Evolutionary conservation across 2,888 invertebrate species (phyloP), one percentile per base, ranked within the genome.

Genomic region (Trisateles emortualis): DNA sequence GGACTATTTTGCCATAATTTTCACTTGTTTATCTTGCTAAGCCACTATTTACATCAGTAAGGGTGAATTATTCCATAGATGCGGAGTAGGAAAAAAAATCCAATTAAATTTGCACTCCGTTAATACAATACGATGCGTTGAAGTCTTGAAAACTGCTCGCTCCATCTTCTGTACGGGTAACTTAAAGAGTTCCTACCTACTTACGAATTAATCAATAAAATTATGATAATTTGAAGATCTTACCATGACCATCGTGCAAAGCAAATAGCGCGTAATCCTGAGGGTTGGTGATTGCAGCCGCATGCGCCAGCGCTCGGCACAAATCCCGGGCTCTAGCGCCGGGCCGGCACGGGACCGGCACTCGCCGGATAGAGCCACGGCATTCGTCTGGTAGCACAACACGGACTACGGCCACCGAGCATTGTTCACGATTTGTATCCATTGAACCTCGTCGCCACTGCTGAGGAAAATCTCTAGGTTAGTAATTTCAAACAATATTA

Each of bases 181-280:
- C n/a, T n/a, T n/a, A n/a, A n/a, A n/a, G n/a, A n/a, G n/a, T n/a
- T n/a, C n/a, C n/a, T n/a, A n/a, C n/a, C n/a, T n/a, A n/a, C n/a
- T n/a, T n/a, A n/a, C n/a, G n/a, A n/a, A n/a, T n/a, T n/a, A n/a
- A n/a, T n/a, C n/a, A n/a, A n/a, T n/a, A n/a, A n/a, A n/a, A n/a
- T n/a, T n/a, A n/a, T n/a, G n/a, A n/a, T n/a, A n/a, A n/a, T n/a
- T n/a, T n/a, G n/a, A n/a, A 3, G 4, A 10, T 54, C 78, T 80
- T 86, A 97, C 97, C 97, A 94, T 98, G 97, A 71, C 98, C 98
- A 79, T 98, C 97, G 51, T 97, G 96, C 56, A 98, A 92, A 64
- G 97, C 96, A 81, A 97, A 99, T 49, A 99, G 94, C 49, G 97
- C 98, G 83, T 98, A 99, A 87, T 99, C 99, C 88, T 98, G 98